Conservation (phyloP, 2,113 vertebrate species). For the Porphyrio hochstetteri region DNA sequence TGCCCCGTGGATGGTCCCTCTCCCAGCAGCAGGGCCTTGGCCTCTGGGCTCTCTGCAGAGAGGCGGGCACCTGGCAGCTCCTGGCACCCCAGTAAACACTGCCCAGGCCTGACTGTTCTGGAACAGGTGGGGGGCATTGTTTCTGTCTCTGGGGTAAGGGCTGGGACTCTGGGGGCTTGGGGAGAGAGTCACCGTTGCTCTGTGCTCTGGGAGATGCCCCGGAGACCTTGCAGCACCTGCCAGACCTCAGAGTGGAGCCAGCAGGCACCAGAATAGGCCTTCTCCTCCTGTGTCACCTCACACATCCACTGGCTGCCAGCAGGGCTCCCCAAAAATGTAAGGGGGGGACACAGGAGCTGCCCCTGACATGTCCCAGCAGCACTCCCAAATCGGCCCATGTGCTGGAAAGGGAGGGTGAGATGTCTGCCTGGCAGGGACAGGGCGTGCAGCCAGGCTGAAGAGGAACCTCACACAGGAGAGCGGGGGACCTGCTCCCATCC, state of each 20-base stretch:
- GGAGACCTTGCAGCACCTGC: background rate
- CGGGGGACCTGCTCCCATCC: background rate
- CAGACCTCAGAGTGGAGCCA: background rate
- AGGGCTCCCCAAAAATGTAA: background rate
- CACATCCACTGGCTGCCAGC: background rate
- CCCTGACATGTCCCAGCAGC: background rate
- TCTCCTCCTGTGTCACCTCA: background rate
- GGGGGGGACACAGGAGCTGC: background rate
- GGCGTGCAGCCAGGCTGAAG: fast-evolving
- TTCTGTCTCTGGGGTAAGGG: background rate
- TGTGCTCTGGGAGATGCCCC: fast-evolving
- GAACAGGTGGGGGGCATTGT: background rate
- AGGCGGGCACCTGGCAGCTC: background rate
- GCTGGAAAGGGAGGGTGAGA: background rate
- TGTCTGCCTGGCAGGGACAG: background rate
- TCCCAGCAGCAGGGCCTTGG: background rate
- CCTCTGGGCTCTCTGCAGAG: background rate
- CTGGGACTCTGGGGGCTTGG: fast-evolving
- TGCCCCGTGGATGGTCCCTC: background rate
- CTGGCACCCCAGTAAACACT: background rate
- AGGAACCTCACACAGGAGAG: background rate
- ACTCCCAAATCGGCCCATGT: background rate
- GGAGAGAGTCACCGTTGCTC: background rate
- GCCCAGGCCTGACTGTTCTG: background rate
- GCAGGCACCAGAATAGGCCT: background rate